Percentiles rank a stretch among this genome's conserved stretches.
These are phyloP conservation scores for Sphaeramia orbicularis DNA, from an alignment of 2,797 vertebrate species.

Conservation along the genomic window DNA sequence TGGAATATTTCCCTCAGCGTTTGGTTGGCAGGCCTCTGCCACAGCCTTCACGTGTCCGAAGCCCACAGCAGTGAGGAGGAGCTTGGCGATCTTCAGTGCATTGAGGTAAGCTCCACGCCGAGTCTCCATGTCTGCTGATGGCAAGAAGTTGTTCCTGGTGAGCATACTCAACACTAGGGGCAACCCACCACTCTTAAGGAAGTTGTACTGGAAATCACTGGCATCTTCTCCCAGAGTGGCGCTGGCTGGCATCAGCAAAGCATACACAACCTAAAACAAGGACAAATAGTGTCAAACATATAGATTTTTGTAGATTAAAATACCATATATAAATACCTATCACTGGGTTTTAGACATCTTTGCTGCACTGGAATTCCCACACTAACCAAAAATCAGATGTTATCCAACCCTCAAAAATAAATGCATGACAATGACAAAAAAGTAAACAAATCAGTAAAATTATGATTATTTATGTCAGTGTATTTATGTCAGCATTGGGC, in stretches of 20 bases:
- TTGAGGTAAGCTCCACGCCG: slow-evolving; percentile 98
- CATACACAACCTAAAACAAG: slow-evolving; percentile 93
- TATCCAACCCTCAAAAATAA: no score
- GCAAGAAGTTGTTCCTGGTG: slow-evolving; percentile 98
- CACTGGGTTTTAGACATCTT: neutral
- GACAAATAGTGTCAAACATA: neutral
- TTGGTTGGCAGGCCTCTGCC: slow-evolving; percentile 98
- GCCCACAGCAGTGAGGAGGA: slow-evolving; percentile 96
- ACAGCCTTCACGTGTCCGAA: slow-evolving; percentile 98
- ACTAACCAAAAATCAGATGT: no score
- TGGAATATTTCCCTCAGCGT: slow-evolving; percentile 93
- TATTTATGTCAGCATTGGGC: no score
- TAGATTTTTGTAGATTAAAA: neutral
- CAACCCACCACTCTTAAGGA: slow-evolving; percentile 96
- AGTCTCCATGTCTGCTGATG: slow-evolving; percentile 98
- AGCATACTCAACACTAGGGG: slow-evolving; percentile 98
- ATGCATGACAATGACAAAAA: no score
- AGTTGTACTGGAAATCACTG: slow-evolving; percentile 98
- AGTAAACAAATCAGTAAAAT: no score
- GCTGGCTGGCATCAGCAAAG: slow-evolving; percentile 99
- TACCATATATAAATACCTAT: neutral
- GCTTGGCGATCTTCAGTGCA: slow-evolving; percentile 97
- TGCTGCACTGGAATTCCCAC: no score
- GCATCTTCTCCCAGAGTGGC: slow-evolving; percentile 97
- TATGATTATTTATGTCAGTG: no score